phyloP scores from a whole-genome alignment of 2,797 vertebrate genomes.

The Notolabrus celidotus region DNA sequence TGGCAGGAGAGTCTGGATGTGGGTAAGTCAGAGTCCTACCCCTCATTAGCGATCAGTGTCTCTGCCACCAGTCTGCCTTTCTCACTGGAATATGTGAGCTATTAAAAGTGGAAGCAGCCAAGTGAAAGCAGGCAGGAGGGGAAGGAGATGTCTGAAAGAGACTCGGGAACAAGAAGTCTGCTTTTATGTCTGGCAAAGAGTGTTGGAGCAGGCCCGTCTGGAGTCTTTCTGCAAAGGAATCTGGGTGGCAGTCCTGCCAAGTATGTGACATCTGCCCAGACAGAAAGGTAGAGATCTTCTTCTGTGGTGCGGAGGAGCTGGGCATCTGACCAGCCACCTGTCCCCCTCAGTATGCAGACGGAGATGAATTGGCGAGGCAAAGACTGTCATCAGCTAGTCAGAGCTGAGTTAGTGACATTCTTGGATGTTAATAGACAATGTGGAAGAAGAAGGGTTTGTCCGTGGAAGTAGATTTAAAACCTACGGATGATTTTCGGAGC shows the following conservation, averaged over 20 bases:
- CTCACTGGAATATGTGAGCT: constrained; percentile 44
- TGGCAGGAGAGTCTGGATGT: constrained; percentile 30
- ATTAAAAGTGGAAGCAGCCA: constrained; percentile 61
- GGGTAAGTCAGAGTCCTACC: constrained; percentile 41
- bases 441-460: constrained; percentile 5
- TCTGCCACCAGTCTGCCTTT: constrained; percentile 33
- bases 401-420: constrained; percentile 25
- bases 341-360: constrained; percentile 28
- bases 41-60: constrained; percentile 65
- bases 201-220: constrained; percentile 12
- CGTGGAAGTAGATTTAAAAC: constrained; percentile 16
- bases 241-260: constrained; percentile 55
- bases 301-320: constrained; percentile 39
- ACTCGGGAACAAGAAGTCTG: constrained; percentile 14
- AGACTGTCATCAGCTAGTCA: constrained; percentile 18
- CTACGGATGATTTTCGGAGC: not conserved
- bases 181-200: constrained; percentile 38
- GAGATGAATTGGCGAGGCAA: constrained; percentile 33
- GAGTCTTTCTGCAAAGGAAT: constrained; percentile 33
- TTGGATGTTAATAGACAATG: constrained; percentile 2
- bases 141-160: constrained; percentile 25
- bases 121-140: constrained; percentile 44
- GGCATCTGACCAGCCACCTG: constrained; percentile 60
- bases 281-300: constrained; percentile 37
- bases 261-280: constrained; percentile 56